Evolutionary conservation across 2,888 invertebrate genomes (phyloP).

Genomic region (Amblyteles armatorius): DNA sequence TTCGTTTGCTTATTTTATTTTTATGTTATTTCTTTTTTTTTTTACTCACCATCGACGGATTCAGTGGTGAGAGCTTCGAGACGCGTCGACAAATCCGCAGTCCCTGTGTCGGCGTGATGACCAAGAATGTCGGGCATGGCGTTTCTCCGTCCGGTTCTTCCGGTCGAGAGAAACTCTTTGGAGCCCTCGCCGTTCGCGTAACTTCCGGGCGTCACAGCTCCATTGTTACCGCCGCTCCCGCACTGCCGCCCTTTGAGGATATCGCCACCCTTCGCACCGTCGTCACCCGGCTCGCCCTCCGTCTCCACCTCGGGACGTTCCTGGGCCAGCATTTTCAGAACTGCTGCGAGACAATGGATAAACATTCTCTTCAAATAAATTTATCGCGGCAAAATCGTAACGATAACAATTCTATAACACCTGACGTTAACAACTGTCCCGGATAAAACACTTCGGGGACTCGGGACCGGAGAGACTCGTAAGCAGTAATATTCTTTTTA

Average conservation of each 20-base stretch:
- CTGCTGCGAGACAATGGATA: conserved; percentile 70
- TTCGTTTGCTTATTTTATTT: background rate
- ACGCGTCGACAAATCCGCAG: conserved; percentile 91
- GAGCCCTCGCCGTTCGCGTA: conserved; percentile 86
- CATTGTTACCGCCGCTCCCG: conserved; percentile 67
- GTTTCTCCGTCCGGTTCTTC: conserved; percentile 94
- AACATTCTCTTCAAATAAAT: background rate
- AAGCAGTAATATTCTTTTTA: background rate
- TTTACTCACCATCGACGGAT: conserved; percentile 83
- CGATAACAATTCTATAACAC: too few species aligned
- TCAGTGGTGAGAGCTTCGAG: conserved; percentile 90
- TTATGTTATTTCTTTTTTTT: background rate
- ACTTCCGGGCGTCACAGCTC: conserved; percentile 79
- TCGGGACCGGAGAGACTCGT: background rate
- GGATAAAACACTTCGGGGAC: background rate
- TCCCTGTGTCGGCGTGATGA: conserved; percentile 89
- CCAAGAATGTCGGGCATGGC: conserved; percentile 94
- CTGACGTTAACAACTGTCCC: too few species aligned
- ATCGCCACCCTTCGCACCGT: background rate
- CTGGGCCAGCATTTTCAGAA: conserved; percentile 81
- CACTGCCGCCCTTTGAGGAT: conserved; percentile 60
- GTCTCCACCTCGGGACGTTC: conserved; percentile 76
- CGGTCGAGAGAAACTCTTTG: conserved; percentile 93
- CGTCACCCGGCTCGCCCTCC: conserved; percentile 68
- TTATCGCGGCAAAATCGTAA: background rate